These are phyloP conservation scores for Oligia strigilis DNA, from an alignment of 2,888 invertebrate species.

Conservation along the genomic window DNA sequence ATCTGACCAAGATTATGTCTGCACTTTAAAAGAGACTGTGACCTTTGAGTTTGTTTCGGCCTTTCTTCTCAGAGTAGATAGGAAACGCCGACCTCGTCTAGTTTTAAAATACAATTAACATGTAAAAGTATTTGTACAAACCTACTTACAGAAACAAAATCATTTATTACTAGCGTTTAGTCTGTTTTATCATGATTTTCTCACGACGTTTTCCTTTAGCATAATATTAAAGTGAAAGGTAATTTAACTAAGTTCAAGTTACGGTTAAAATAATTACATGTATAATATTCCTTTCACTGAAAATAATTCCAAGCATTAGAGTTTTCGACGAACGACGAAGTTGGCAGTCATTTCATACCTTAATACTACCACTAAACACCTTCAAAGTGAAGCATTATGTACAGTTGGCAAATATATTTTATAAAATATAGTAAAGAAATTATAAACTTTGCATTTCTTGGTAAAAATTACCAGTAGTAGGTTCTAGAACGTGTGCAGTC, in stretches of 20 bases:
- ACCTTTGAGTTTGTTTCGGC: too few species aligned
- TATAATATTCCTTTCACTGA: neutral
- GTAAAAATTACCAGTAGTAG: neutral
- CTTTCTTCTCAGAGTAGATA: too few species aligned
- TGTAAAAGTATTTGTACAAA: neutral
- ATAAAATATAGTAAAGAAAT: too few species aligned
- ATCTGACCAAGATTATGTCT: too few species aligned
- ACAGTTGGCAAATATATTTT: neutral
- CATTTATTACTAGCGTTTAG: neutral
- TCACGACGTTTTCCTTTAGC: neutral
- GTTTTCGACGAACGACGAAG: neutral
- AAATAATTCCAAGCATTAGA: neutral
- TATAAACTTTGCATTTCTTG: too few species aligned
- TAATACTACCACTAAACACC: conserved; percentile 16
- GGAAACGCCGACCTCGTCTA: too few species aligned
- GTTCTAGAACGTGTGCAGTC: neutral
- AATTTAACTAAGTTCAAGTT: neutral
- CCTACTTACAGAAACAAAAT: neutral
- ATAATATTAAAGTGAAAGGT: neutral
- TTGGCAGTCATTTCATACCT: neutral
- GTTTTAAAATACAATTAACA: too few species aligned
- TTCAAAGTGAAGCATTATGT: conserved; percentile 31
- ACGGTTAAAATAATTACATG: neutral
- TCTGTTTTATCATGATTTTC: neutral
- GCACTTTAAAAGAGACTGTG: too few species aligned